Evolutionary conservation across 1,140 invertebrate genomes (phyloP).

Genomic region (Drosophila lacteicornis): DNA sequence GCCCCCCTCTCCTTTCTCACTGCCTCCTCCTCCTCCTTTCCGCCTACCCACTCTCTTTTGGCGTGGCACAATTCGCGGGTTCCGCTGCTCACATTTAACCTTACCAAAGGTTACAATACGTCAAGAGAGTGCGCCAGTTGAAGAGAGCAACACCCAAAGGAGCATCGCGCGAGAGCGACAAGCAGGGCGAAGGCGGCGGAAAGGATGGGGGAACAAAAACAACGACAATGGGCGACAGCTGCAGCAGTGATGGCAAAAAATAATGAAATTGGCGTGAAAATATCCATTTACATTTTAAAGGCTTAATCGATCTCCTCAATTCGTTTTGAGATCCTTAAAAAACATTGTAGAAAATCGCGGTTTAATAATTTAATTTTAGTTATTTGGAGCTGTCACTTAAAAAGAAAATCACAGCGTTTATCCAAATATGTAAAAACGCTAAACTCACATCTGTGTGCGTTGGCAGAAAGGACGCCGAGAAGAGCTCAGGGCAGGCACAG

Average conservation of each 20-base stretch:
- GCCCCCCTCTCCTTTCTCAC: conserved; percentile 16
- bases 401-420: not conserved
- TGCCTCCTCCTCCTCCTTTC: conserved; percentile 10
- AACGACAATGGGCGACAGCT: conserved; percentile 20
- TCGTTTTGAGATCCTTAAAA: too few relatives aligned
- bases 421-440: not conserved
- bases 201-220: not conserved
- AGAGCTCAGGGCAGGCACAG: not conserved
- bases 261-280: not conserved
- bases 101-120: conserved; percentile 72
- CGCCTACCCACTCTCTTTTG: conserved; percentile 35
- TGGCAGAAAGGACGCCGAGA: not conserved
- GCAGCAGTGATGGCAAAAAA: conserved; percentile 10
- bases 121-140: conserved; percentile 36
- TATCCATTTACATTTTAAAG: not conserved
- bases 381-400: too few relatives aligned
- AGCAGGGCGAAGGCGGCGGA: not conserved
- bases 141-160: conserved; percentile 29
- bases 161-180: conserved; percentile 13
- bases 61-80: conserved; percentile 68
- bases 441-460: not conserved
- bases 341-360: too few relatives aligned
- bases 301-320: not conserved
- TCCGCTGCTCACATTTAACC: conserved; percentile 70
- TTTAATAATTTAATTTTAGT: not conserved